phyloP scores from a whole-genome alignment of 2,797 vertebrate species.

The Peromyscus eremicus region DNA sequence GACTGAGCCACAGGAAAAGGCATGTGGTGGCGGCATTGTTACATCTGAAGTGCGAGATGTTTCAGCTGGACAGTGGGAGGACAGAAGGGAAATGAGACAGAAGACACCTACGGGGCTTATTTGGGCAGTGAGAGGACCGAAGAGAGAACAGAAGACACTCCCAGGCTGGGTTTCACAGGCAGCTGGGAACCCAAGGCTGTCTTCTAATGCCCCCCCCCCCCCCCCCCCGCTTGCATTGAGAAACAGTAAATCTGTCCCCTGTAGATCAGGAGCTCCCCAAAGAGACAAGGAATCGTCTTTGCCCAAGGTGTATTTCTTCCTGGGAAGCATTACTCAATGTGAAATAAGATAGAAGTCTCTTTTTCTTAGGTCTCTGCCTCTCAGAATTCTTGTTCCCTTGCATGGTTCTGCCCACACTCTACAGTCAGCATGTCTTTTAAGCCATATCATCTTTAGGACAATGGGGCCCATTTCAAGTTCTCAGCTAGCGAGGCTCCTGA shows the following conservation, averaged over 20 bases:
- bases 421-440: neutral
- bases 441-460: neutral
- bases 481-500: neutral
- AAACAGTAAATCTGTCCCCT: neutral
- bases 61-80: neutral
- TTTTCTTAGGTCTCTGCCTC: neutral
- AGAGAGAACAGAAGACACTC: neutral
- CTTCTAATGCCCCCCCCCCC: neutral
- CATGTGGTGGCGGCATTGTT: neutral
- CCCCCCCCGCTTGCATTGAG: neutral
- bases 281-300: neutral
- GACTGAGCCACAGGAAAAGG: neutral
- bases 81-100: neutral
- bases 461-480: neutral
- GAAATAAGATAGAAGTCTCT: neutral
- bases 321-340: neutral
- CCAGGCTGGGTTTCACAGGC: neutral
- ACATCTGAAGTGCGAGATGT: neutral
- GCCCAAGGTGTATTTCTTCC: neutral
- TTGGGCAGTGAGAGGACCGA: neutral
- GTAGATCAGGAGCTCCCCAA: neutral
- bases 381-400: neutral
- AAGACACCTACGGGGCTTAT: neutral
- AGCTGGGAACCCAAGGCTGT: neutral
- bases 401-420: neutral